phyloP scores from a whole-genome alignment of 2,113 vertebrate species.

The Hystrix cristata region DNA sequence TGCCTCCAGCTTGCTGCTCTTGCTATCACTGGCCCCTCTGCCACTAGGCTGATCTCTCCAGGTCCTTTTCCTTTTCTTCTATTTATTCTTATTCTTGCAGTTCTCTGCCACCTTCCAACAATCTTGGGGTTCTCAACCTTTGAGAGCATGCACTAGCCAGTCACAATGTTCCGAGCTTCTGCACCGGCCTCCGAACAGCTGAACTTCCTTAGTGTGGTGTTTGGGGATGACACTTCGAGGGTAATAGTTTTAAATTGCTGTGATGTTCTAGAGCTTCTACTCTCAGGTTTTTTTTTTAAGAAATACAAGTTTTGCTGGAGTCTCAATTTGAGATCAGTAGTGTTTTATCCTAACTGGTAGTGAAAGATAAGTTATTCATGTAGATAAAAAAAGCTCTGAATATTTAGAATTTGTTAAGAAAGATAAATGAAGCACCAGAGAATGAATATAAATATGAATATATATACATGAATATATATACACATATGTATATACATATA shows the following conservation, averaged over 20 bases:
- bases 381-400: not conserved
- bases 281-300: not conserved
- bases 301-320: not conserved
- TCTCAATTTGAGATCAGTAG: not conserved
- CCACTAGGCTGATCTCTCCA: not conserved
- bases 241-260: not conserved
- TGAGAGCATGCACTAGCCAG: not conserved
- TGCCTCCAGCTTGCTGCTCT: not conserved
- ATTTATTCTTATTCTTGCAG: not conserved
- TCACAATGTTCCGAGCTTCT: not conserved
- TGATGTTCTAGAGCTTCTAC: not conserved
- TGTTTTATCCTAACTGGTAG: not conserved
- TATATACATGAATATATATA: too few relatives aligned
- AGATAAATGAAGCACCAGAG: not conserved
- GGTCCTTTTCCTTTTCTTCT: not conserved
- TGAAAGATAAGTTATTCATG: not conserved
- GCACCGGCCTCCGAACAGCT: not conserved
- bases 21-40: rapidly evolving
- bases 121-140: not conserved
- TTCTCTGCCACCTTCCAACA: not conserved
- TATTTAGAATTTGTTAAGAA: slow-evolving; percentile 45
- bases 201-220: not conserved
- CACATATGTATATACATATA: too few relatives aligned
- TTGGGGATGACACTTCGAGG: not conserved
- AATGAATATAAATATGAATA: not conserved